phyloP scores from a whole-genome alignment of 2,797 vertebrate genomes.

The Galaxias olidus region DNA sequence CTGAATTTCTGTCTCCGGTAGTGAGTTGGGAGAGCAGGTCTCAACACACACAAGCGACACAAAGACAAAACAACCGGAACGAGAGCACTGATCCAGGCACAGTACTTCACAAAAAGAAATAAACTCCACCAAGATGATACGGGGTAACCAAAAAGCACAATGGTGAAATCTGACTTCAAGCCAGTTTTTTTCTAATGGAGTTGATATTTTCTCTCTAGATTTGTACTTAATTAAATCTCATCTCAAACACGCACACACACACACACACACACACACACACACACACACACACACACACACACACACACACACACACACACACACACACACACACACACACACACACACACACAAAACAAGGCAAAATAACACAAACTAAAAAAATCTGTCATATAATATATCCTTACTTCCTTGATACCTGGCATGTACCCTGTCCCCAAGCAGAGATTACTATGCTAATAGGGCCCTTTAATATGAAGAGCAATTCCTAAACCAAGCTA shows the following conservation, averaged over 20 bases:
- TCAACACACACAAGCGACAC: slow-evolving; percentile 62
- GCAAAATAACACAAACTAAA: slow-evolving; percentile 44
- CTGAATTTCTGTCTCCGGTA: slow-evolving; percentile 43
- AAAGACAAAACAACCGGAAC: slow-evolving; percentile 68
- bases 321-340: slow-evolving; percentile 28
- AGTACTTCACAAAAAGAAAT: slow-evolving; percentile 61
- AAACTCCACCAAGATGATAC: slow-evolving; percentile 45
- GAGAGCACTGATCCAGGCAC: slow-evolving; percentile 65
- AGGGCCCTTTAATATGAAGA: slow-evolving; percentile 80
- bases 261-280: slow-evolving; percentile 48
- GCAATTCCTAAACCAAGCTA: slow-evolving; percentile 57
- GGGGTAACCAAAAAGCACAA: slow-evolving; percentile 71
- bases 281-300: slow-evolving; percentile 47
- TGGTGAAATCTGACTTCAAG: slow-evolving; percentile 69
- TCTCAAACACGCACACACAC: slow-evolving; percentile 55
- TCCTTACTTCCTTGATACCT: slow-evolving; percentile 57
- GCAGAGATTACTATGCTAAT: slow-evolving; percentile 67
- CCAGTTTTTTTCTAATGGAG: slow-evolving; percentile 71
- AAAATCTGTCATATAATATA: slow-evolving; percentile 54
- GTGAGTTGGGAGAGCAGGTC: slow-evolving; percentile 47
- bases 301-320: slow-evolving; percentile 50
- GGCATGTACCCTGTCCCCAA: slow-evolving; percentile 70
- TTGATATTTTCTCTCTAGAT: slow-evolving; percentile 38
- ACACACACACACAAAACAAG: slow-evolving; percentile 47
- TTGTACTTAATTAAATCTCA: slow-evolving; percentile 43